Evolutionary conservation across 2,797 vertebrate genomes (phyloP), one percentile per base, ranked within the genome.

Genomic region (Pangasius mekongensis): DNA sequence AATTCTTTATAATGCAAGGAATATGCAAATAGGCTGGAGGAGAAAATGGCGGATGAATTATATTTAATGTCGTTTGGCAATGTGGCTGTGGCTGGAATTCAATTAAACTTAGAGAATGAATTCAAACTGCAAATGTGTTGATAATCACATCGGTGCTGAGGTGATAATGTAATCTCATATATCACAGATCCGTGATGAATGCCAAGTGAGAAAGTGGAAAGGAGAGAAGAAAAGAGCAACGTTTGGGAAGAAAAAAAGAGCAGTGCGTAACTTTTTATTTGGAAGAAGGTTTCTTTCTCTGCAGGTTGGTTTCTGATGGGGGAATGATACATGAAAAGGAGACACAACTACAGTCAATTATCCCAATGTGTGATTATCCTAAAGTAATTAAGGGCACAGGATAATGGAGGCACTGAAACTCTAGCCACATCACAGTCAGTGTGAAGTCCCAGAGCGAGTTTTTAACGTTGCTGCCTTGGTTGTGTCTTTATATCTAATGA

Each of bases 381-480:
- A 93, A 95, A 94, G 95, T 96, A 96, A 96, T 96, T 95, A 96
- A 95, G 94, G 96, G 95, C 95, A 96, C 91, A 94, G 94, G 95
- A 96, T 95, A 96, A 95, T 93, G 91, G 93, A 92, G 92, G 91
- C 93, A 93, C 92, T 91, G 93, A 95, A 96, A 94, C 90, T 89
- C 77, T 91, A 92, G 93, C 92, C 58, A 73, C 92, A 92, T 88
- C 88, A 93, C 93, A 88, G 86, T 89, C 91, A 89, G 87, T 87
- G 89, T 89, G 89, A 94, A 95, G 89, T 95, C 95, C 95, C 95
- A 92, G 89, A 80, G 91, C 90, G 92, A 91, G 89, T 74, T 88
- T 92, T 89, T 85, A 89, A 91, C 87, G 90, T 89, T 91, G 91
- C 90, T 69, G 92, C 90, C 93, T 95, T 95, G 94, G 16, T 93